Conservation (phyloP, 2,797 vertebrate species). For the Cirrhinus molitorella region DNA sequence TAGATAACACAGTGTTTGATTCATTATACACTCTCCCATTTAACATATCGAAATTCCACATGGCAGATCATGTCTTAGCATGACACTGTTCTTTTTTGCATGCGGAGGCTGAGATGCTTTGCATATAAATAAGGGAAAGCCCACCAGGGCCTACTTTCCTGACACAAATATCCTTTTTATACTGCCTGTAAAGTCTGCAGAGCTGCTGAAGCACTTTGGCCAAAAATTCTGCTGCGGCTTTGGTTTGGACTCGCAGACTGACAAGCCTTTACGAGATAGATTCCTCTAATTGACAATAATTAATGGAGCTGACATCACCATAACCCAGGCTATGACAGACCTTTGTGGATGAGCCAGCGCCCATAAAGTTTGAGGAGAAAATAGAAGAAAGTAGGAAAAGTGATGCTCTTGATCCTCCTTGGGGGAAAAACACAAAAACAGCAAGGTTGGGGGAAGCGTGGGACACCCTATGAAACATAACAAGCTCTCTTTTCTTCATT, state of each 20-base stretch:
- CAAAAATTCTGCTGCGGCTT: conserved; percentile 63
- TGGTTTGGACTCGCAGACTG: conserved; percentile 68
- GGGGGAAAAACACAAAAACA: conserved; percentile 50
- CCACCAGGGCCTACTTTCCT: neutral
- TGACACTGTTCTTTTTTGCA: conserved; percentile 9
- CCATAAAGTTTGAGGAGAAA: conserved; percentile 51
- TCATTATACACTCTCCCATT: too few relatives aligned
- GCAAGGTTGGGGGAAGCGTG: conserved; percentile 46
- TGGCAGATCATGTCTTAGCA: conserved; percentile 18
- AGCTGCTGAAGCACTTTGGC: conserved; percentile 58
- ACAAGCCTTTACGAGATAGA: conserved; percentile 63
- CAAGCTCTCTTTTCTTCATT: conserved; percentile 50
- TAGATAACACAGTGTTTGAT: conserved; percentile 4
- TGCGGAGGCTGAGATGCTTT: neutral
- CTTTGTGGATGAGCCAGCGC: conserved; percentile 59
- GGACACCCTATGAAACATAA: conserved; percentile 49
- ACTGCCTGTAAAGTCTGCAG: conserved; percentile 29
- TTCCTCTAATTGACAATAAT: conserved; percentile 72
- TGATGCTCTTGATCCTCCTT: conserved; percentile 53
- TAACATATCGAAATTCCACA: neutral
- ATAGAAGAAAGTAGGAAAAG: conserved; percentile 56
- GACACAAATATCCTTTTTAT: conserved; percentile 7
- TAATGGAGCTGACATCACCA: conserved; percentile 67
- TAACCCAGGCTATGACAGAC: conserved; percentile 65
- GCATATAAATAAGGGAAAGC: conserved; percentile 8